A percentile compares a stretch with the other conserved stretches of the same genome.
Conservation (phyloP, 2,113 vertebrate genomes). For the Tragelaphus imberbis region DNA sequence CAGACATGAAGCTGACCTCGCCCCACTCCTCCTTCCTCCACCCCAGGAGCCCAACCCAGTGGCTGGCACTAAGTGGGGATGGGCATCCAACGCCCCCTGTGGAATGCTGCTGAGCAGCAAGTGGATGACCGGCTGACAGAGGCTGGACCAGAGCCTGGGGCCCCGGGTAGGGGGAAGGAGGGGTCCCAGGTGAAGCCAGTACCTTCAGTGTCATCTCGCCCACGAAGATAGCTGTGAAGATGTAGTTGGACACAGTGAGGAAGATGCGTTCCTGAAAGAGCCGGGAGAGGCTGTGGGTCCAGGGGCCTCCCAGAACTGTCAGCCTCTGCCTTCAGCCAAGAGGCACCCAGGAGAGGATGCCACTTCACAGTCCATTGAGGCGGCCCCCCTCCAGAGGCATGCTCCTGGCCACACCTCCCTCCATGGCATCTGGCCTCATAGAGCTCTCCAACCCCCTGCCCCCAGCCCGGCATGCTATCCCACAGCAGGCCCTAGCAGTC, state of each 20-base stretch:
- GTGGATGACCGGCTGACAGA: neutral
- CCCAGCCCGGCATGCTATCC: neutral
- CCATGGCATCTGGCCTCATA: neutral
- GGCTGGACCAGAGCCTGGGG: neutral
- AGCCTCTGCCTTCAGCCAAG: neutral
- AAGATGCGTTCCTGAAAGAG: constrained; percentile 90
- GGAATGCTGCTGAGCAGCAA: neutral
- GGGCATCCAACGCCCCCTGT: neutral
- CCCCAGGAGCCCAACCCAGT: neutral
- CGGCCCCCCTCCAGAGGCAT: neutral
- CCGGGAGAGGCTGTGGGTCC: neutral
- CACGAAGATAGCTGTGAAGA: constrained; percentile 97
- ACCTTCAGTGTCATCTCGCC: constrained; percentile 98
- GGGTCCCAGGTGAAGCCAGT: neutral
- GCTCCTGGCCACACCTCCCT: neutral
- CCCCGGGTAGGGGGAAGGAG: neutral
- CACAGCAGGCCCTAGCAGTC: neutral
- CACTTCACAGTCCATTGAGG: fast-evolving
- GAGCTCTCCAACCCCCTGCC: neutral
- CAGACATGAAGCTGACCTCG: neutral
- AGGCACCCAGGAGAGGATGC: neutral
- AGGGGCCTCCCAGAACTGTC: neutral
- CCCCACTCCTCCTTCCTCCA: too few species aligned
- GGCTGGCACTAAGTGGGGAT: neutral
- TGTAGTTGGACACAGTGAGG: constrained; percentile 96